phyloP scores from a whole-genome alignment of 2,113 vertebrate genomes.

The Podocnemis expansa region DNA sequence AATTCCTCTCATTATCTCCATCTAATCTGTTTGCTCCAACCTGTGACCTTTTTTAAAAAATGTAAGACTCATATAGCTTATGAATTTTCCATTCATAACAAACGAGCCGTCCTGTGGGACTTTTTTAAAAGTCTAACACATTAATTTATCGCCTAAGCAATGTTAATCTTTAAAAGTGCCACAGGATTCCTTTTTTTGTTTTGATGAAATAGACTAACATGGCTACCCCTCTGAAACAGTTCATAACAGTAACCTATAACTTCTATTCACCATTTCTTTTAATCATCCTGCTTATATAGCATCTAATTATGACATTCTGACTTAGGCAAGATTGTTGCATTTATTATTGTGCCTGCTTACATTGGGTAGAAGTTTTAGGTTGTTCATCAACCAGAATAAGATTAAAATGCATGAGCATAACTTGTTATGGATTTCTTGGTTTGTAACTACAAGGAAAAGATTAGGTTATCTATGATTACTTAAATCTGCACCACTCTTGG shows the following conservation, averaged over 20 bases:
- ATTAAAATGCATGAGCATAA: neutral
- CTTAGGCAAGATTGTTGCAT: neutral
- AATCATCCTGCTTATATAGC: neutral
- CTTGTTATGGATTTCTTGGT: neutral
- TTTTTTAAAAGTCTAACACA: too few relatives aligned
- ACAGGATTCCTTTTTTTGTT: too few relatives aligned
- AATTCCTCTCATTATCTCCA: neutral
- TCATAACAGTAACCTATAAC: neutral
- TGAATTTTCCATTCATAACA: constrained; percentile 6
- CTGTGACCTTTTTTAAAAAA: neutral
- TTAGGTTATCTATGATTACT: neutral
- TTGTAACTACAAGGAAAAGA: neutral
- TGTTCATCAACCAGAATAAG: neutral
- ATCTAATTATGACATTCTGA: neutral
- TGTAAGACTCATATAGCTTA: neutral
- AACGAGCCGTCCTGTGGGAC: too few relatives aligned
- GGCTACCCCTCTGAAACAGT: too few relatives aligned
- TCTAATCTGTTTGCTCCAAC: neutral
- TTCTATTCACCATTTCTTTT: neutral
- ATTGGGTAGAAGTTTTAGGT: neutral
- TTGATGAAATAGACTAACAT: too few relatives aligned
- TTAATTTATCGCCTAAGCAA: too few relatives aligned
- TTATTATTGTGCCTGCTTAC: neutral
- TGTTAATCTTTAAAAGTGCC: too few relatives aligned
- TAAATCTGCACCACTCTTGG: neutral